Base-by-base conservation (phyloP, 2,113 vertebrate genomes). In the Vidua macroura region DNA sequence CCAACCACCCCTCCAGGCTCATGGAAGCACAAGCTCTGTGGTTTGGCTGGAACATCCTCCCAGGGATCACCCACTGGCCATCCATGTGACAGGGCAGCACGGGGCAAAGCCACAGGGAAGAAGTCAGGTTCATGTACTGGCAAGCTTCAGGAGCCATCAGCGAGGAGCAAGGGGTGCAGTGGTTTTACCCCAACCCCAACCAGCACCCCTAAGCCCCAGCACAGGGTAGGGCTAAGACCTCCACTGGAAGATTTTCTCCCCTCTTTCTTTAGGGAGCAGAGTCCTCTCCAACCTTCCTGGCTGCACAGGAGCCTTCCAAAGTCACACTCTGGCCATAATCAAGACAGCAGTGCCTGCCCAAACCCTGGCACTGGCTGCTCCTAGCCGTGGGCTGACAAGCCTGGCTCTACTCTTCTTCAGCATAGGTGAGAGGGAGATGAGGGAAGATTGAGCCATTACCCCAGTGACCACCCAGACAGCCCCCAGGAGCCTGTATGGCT, bases 1-100 rank as follows among this genome's bases (percentile, higher is more conserved):
- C 13, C 0, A 1, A 37, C 5, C 18, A 10, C 37, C 52, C 20
- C 83, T 83, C 28, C 2, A 1, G 67, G 67, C 28, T 80, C 44
- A 8, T 1, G 31, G 51, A 33, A 49, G 35, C 0, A 0, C 49
- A 56, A 43, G 9, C 35, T 55, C 49, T 0, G 0, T 0, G 2
- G 31, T 31, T 66, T 1, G 7, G 41, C 35, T 5, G 2, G 46
- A 80, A 14, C 27, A 74, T 49, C n/a, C 24, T 81, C 41, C 27
- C 51, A 60, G 51, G 21, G 46, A 56, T 35, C 59, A 43, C 8
- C 31, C 9, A 3, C 0, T 1, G 66, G 55, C 31, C 4, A 0
- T 23, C 46, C 35, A 25, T 0, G 0, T 0, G 3, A 48, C 22
- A 72, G 1, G 1, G 33, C 22, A 67, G 33, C 44, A 68, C 0